Percentiles rank a stretch among this genome's conserved stretches.
Conservation (phyloP, 2,113 vertebrate species). For the Albula goreensis region DNA sequence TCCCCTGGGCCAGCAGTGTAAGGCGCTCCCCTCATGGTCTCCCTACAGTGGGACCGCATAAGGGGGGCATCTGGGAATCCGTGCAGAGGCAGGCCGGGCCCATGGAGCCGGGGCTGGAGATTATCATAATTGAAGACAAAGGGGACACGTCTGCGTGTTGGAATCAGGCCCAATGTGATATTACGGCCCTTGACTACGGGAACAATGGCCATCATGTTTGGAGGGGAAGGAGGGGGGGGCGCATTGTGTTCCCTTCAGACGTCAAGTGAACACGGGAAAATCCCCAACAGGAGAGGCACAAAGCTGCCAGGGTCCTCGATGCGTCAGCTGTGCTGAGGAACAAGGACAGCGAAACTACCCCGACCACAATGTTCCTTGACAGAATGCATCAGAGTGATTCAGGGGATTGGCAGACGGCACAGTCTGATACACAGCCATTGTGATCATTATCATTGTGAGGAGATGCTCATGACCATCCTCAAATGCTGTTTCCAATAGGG, state of each 20-base stretch:
- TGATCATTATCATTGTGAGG: not conserved
- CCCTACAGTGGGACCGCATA: not conserved
- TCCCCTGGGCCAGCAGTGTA: not conserved
- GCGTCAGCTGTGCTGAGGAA: constrained; percentile 4
- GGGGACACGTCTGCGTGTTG: not conserved
- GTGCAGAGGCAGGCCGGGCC: not conserved
- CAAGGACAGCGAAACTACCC: not conserved
- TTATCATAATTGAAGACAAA: constrained; percentile 24
- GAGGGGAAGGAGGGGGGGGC: not conserved
- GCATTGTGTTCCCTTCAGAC: constrained; percentile 12
- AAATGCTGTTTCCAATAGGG: not conserved
- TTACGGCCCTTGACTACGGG: constrained; percentile 3
- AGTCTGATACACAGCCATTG: not conserved
- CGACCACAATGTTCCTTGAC: not conserved
- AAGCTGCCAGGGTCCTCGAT: not conserved
- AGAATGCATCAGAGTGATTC: not conserved
- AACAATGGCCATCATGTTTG: constrained; percentile 22
- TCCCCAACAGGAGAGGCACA: constrained; percentile 8
- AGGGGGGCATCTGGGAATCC: not conserved
- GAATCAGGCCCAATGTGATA: constrained; percentile 19
- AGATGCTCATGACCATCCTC: not conserved
- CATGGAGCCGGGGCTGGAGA: constrained; percentile 14
- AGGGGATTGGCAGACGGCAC: not conserved
- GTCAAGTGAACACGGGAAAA: constrained; percentile 14
- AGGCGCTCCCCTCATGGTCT: not conserved